Conservation (phyloP, 2,113 vertebrate species). For the Lethenteron camtschaticum region DNA sequence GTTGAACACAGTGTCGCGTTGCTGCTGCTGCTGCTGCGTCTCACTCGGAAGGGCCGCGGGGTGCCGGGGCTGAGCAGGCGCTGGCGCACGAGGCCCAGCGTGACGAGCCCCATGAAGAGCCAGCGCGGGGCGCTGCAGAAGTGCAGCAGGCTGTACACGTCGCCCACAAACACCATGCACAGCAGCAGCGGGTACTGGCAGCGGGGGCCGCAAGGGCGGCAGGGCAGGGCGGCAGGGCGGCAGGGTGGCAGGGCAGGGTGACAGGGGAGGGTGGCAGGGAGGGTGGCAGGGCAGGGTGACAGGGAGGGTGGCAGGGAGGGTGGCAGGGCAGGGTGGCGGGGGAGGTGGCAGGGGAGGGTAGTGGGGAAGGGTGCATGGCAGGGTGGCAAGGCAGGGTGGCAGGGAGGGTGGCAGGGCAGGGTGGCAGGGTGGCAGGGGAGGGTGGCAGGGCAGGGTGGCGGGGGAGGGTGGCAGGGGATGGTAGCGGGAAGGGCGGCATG, state of each 20-base stretch:
- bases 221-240: not conserved
- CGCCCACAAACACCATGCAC: slow-evolving; percentile 32
- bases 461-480: not conserved
- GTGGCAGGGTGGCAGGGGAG: not conserved
- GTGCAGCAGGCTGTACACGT: slow-evolving; percentile 48
- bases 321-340: too few species aligned
- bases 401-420: not conserved
- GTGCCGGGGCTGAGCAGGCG: slow-evolving; percentile 38
- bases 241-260: too few species aligned
- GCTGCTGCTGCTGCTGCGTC: not conserved
- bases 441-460: not conserved
- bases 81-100: slow-evolving; percentile 44
- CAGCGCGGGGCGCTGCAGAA: slow-evolving; percentile 59
- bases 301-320: too few species aligned
- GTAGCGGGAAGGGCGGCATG: not conserved
- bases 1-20: too few species aligned
- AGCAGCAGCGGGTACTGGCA: slow-evolving; percentile 37
- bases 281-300: not conserved
- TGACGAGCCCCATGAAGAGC: slow-evolving; percentile 51
- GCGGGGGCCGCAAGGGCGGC: too few species aligned
- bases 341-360: too few species aligned
- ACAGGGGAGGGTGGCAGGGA: too few species aligned
- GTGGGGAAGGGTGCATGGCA: not conserved
- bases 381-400: not conserved
- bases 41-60: slow-evolving; percentile 43